phyloP scores from a whole-genome alignment of 2,113 vertebrate species.

The Charadrius vociferus region DNA sequence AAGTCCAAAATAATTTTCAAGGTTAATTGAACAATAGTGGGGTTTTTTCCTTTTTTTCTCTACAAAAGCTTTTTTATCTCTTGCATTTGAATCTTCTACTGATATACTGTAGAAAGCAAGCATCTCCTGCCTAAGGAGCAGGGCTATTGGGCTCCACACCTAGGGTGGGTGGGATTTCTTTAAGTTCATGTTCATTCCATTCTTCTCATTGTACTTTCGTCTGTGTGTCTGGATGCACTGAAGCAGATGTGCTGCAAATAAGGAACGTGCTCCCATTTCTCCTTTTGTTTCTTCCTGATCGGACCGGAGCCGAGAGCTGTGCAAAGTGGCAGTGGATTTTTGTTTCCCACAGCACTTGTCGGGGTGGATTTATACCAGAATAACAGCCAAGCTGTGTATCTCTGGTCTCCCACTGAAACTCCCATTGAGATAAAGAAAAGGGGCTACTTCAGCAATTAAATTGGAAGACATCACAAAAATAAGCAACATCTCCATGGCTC shows the following conservation, averaged over 20 bases:
- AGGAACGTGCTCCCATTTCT: neutral
- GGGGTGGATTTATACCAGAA: neutral
- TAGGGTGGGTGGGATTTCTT: neutral
- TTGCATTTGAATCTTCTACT: neutral
- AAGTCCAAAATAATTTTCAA: neutral
- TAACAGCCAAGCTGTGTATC: neutral
- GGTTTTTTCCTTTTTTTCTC: accelerated
- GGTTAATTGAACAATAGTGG: neutral
- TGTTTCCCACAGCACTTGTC: neutral
- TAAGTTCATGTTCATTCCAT: neutral
- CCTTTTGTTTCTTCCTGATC: neutral
- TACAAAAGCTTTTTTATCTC: neutral
- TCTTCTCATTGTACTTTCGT: neutral
- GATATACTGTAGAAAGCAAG: neutral
- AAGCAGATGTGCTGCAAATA: neutral
- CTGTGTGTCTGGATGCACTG: neutral
- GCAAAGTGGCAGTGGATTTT: neutral
- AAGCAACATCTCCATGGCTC: conserved; percentile 6
- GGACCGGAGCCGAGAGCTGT: neutral
- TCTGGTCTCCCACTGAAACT: neutral
- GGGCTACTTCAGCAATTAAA: conserved; percentile 18
- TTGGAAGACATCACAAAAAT: neutral
- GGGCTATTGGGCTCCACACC: neutral
- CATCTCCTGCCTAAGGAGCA: neutral
- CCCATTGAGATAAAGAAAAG: neutral